Conservation (phyloP, 2,888 invertebrate species). For the Tipula vernalis region DNA sequence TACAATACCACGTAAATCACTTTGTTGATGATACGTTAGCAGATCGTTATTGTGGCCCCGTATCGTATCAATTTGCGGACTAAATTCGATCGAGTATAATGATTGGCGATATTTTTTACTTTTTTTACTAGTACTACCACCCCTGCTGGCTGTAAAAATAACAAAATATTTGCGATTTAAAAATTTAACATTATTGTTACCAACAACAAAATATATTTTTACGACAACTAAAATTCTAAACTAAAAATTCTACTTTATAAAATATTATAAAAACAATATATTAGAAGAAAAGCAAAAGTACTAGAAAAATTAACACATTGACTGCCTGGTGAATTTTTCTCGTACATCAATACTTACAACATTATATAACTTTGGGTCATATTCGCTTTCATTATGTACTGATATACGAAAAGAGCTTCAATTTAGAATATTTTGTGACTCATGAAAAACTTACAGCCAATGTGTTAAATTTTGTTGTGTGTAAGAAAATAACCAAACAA, state of each 20-base stretch:
- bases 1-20: constrained; percentile 24
- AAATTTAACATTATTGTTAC: neutral
- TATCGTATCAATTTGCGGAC: constrained; percentile 45
- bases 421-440: neutral
- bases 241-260: neutral
- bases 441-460: neutral
- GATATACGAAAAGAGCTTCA: neutral
- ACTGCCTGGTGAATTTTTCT: neutral
- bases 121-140: constrained; percentile 24
- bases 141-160: constrained; percentile 28
- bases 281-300: constrained; percentile 7
- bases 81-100: constrained; percentile 62
- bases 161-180: constrained; percentile 6
- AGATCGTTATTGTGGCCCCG: constrained; percentile 39
- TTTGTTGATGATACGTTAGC: constrained; percentile 29
- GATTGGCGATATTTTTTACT: constrained; percentile 39
- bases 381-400: neutral
- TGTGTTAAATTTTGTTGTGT: neutral
- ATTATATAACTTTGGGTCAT: neutral
- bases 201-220: neutral
- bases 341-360: neutral
- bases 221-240: neutral
- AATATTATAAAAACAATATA: neutral
- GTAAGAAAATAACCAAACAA: neutral
- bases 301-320: neutral